phyloP scores from a whole-genome alignment of 2,797 vertebrate genomes.

The Phalanger gymnotis region DNA sequence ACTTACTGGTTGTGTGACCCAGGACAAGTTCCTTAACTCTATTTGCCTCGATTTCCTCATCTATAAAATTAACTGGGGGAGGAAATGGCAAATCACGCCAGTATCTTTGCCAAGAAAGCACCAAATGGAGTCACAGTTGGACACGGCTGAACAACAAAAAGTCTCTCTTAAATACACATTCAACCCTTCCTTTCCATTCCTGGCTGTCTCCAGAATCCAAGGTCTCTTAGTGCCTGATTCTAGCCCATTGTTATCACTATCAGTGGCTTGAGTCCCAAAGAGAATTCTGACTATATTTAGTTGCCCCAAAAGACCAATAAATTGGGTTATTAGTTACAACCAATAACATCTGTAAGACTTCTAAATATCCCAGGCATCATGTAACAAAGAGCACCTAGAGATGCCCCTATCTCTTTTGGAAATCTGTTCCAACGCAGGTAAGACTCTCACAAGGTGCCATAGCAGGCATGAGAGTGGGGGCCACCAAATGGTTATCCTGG shows the following conservation, averaged over 20 bases:
- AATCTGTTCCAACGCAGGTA: neutral
- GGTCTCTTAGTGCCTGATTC: neutral
- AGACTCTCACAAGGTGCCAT: neutral
- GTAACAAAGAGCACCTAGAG: neutral
- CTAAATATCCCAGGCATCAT: neutral
- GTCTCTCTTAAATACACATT: neutral
- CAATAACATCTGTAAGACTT: no score
- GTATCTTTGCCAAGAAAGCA: neutral
- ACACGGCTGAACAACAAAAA: neutral
- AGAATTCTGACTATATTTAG: neutral
- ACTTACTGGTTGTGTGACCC: neutral
- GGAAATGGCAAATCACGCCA: neutral
- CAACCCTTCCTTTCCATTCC: neutral
- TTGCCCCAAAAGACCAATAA: no score
- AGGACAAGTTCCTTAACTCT: neutral
- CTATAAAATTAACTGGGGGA: neutral
- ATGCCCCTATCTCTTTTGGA: neutral
- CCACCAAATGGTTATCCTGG: neutral
- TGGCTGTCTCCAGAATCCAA: neutral
- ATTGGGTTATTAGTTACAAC: neutral
- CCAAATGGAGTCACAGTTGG: neutral
- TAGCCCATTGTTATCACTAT: neutral
- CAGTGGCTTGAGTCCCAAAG: neutral
- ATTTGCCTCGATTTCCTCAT: neutral
- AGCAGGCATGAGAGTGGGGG: neutral